A percentile compares a stretch with the other conserved stretches of the same genome.
Conservation (phyloP, 2,888 invertebrate species). For the Poecilobothrus nobilitatus region DNA sequence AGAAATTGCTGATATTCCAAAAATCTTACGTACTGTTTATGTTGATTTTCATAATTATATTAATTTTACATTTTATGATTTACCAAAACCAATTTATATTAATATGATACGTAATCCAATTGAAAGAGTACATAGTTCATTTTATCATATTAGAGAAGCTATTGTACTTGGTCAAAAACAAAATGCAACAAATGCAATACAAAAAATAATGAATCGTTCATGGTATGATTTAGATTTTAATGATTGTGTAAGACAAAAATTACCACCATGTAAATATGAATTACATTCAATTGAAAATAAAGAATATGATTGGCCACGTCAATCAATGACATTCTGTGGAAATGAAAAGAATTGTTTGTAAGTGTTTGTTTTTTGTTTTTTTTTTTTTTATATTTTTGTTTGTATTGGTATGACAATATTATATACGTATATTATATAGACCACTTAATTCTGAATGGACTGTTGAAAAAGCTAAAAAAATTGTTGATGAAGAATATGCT, state of each 20-base stretch:
- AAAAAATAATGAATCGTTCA: not conserved
- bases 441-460: constrained; percentile 77
- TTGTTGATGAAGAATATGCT: constrained; percentile 75
- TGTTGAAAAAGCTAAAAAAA: constrained; percentile 71
- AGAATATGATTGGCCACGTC: constrained; percentile 61
- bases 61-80: constrained; percentile 70
- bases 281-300: constrained; percentile 53
- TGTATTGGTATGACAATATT: no score
- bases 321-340: not conserved
- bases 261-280: constrained; percentile 4
- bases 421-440: constrained; percentile 46
- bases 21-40: constrained; percentile 31
- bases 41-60: constrained; percentile 63
- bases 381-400: no score
- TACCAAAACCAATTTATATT: constrained; percentile 75
- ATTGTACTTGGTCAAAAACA: constrained; percentile 65
- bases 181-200: constrained; percentile 55
- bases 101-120: constrained; percentile 83
- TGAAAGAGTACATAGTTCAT: constrained; percentile 79
- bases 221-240: not conserved
- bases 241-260: not conserved
- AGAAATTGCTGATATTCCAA: not conserved
- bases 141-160: constrained; percentile 79
- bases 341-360: not conserved
- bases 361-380: no score